A percentile compares a stretch with the other conserved stretches of the same genome.
phyloP scores from a whole-genome alignment of 2,888 invertebrate genomes.

The Nemotelus nigrinus region DNA sequence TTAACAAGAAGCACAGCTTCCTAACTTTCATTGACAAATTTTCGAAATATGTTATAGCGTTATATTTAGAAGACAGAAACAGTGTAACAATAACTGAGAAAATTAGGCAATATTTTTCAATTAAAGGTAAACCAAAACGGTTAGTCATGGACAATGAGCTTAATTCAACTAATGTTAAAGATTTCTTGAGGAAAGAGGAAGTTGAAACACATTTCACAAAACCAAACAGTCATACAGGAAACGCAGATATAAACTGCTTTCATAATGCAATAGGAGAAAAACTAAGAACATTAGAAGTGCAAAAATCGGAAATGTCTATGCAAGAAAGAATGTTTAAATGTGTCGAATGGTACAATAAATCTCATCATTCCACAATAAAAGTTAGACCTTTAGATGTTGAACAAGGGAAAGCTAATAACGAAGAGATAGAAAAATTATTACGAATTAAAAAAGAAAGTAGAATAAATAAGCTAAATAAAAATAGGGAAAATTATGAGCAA shows the following conservation, averaged over 20 bases:
- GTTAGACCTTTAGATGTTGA: constrained; percentile 3
- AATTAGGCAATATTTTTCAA: no score
- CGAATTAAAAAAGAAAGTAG: constrained; percentile 16
- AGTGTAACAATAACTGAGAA: no score
- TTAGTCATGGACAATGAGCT: no score
- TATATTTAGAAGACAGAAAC: no score
- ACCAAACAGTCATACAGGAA: no score
- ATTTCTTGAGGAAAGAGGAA: neutral
- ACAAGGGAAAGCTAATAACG: constrained; percentile 36
- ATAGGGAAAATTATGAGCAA: constrained; percentile 35
- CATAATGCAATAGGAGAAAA: neutral
- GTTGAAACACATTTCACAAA: no score
- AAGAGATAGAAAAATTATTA: constrained; percentile 7
- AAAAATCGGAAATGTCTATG: constrained; percentile 6
- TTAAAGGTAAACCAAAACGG: no score
- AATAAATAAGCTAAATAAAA: constrained; percentile 34
- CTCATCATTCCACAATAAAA: constrained; percentile 44
- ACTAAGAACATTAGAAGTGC: neutral
- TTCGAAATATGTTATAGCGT: no score
- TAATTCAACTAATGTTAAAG: no score
- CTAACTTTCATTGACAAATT: no score
- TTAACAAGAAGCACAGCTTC: no score
- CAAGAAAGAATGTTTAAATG: constrained; percentile 44
- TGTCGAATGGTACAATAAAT: constrained; percentile 46
- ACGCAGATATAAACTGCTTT: no score